Evolutionary conservation across 23 tunicate species (phyloP).

Genomic region (Styela plicata): DNA sequence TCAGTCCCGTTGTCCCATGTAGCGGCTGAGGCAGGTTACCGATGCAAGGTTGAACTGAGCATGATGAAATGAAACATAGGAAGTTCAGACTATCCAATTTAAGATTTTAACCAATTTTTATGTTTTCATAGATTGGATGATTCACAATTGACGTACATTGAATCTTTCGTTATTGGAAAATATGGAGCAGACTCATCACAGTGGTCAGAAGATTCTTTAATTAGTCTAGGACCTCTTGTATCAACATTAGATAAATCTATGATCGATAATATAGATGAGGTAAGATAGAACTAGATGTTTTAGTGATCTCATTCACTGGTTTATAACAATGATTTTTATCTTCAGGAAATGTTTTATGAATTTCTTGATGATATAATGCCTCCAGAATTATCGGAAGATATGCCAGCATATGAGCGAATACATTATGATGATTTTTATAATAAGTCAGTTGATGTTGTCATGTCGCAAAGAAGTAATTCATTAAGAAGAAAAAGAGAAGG

Average conservation of each 20-base stretch:
- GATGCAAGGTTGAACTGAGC: too few species aligned
- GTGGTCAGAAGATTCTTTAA: slow-evolving; percentile 34
- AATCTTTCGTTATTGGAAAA: not conserved
- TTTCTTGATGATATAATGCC: slow-evolving; percentile 41
- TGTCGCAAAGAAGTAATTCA: not conserved
- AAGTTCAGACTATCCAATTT: too few species aligned
- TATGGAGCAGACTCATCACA: slow-evolving; percentile 33
- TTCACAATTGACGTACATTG: not conserved
- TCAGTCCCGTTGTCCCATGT: too few species aligned
- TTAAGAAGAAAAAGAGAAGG: slow-evolving; percentile 22
- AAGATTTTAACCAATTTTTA: too few species aligned
- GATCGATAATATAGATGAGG: slow-evolving; percentile 27
- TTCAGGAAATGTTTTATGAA: slow-evolving; percentile 41
- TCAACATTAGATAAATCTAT: not conserved
- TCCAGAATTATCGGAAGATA: slow-evolving; percentile 29
- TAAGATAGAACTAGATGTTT: slow-evolving; percentile 7
- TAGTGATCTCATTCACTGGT: not conserved
- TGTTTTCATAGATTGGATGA: not conserved
- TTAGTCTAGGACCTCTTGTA: slow-evolving; percentile 36
- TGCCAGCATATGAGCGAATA: slow-evolving; percentile 12
- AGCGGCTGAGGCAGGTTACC: too few species aligned
- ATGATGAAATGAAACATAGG: too few species aligned
- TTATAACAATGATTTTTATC: too few species aligned
- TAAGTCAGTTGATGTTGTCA: slow-evolving; percentile 39
- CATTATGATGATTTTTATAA: slow-evolving; percentile 45